Evolutionary conservation across 2,113 vertebrate genomes (phyloP).

Genomic region (Datnioides undecimradiatus): DNA sequence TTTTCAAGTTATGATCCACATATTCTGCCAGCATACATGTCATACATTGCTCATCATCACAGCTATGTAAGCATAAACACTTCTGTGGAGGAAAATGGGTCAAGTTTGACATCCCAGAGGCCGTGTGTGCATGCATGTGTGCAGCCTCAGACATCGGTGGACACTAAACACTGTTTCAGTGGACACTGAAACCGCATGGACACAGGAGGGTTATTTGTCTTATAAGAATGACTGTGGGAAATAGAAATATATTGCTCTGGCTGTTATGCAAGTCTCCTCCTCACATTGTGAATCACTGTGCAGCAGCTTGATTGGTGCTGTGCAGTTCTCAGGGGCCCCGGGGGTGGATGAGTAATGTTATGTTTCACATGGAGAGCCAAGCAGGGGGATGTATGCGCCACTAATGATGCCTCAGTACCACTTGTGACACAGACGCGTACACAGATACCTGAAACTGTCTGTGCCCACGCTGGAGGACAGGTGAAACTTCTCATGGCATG

Average conservation of each 20-base stretch:
- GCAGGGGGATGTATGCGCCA: conserved; percentile 34
- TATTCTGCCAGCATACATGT: background rate
- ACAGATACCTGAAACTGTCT: conserved; percentile 27
- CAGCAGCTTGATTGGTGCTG: conserved; percentile 70
- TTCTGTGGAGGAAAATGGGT: conserved; percentile 70
- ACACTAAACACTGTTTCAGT: conserved; percentile 27
- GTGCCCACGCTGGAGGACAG: conserved; percentile 10
- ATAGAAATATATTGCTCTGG: conserved; percentile 58
- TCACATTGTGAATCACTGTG: conserved; percentile 72
- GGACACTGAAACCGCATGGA: conserved; percentile 30
- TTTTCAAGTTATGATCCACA: conserved; percentile 5
- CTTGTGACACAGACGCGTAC: background rate
- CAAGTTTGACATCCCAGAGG: conserved; percentile 52
- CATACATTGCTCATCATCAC: conserved; percentile 10
- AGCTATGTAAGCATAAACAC: conserved; percentile 6
- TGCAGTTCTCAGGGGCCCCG: conserved; percentile 66
- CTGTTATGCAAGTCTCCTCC: conserved; percentile 76
- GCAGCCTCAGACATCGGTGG: conserved; percentile 24
- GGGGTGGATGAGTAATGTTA: conserved; percentile 77
- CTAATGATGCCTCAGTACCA: conserved; percentile 44
- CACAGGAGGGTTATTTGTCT: conserved; percentile 32
- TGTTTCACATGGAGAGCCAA: conserved; percentile 56
- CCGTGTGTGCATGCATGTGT: conserved; percentile 15
- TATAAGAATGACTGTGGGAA: conserved; percentile 18
- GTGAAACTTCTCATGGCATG: conserved; percentile 15